Percentiles rank a stretch among this genome's conserved stretches.
Evolutionary conservation across 2,888 invertebrate species (phyloP).

Genomic region (Priocnemis perturbator): DNA sequence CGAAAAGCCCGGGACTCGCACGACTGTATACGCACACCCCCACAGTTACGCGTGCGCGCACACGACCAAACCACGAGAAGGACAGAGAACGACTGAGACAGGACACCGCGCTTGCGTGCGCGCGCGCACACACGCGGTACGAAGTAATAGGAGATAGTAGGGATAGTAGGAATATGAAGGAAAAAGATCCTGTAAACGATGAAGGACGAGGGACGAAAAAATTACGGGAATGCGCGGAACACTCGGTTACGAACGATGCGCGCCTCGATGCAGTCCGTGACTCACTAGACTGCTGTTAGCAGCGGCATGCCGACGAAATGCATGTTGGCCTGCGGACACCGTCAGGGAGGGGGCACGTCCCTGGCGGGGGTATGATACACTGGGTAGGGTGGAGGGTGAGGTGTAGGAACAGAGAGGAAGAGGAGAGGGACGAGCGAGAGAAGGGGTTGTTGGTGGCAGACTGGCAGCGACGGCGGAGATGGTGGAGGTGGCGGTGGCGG

Average conservation of each 20-base stretch:
- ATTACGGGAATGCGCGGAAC: not conserved
- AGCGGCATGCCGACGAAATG: constrained; percentile 61
- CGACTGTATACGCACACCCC: not conserved
- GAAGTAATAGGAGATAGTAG: not conserved
- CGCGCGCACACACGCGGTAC: not conserved
- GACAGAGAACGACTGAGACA: no score
- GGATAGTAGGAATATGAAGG: not conserved
- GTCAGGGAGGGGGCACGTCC: constrained; percentile 46
- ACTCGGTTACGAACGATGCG: constrained; percentile 39
- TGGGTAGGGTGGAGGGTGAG: constrained; percentile 22
- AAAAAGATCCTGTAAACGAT: not conserved
- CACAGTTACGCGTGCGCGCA: no score
- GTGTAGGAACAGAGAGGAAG: constrained; percentile 25
- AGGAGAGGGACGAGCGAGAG: constrained; percentile 24
- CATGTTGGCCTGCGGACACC: constrained; percentile 53
- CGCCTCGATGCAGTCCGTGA: constrained; percentile 66
- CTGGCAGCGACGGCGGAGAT: constrained; percentile 8
- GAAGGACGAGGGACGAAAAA: constrained; percentile 14
- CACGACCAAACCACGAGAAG: no score
- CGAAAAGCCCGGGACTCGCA: not conserved
- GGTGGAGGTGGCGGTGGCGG: not conserved
- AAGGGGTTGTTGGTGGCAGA: constrained; percentile 34
- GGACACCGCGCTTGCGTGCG: constrained; percentile 17
- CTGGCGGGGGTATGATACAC: constrained; percentile 47
- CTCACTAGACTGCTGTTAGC: constrained; percentile 66